Base-by-base conservation (phyloP, 2,888 invertebrate species). In the Sinodicranocentrus sp. region DNA sequence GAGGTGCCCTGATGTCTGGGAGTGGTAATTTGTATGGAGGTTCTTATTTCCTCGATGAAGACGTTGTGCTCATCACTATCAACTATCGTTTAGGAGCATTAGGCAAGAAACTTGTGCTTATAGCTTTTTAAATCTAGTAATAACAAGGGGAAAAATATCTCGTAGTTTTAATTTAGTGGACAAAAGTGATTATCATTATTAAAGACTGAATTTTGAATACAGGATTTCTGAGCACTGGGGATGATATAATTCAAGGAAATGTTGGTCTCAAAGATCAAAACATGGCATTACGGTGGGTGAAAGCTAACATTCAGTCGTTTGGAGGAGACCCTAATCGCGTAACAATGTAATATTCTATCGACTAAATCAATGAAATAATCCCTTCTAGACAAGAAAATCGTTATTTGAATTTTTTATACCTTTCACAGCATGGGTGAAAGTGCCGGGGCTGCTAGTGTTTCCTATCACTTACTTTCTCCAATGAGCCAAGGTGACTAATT, bases 191-290 rank as follows among this genome's bases (percentile, higher is more conserved):
- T 8, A 5, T 8, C 13, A 8, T 39, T 39, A 39, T 8, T 39
- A 39, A 39, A 39, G 39, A 39, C 39, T 8, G 15, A 23, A 57
- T 26, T 39, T 1, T 76, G 1, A 10, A n/a, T 44, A n/a, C 26
- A 85, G 88, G 88, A 25, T 88, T 88, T 72, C 73, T 88, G 10
- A 84, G 84, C 54, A 87, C 88, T 2, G 86, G 86, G 15, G 88
- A 87, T 82, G 75, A 73, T 13, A 67, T 77, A 0, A 73, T 88
- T 43, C 85, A 85, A 43, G 87, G 88, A 2, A 88, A 88, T 57
- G 57, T 68, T 17, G 88, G 88, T 1, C 2, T 21, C 21, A 57
- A 28, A 21, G 87, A 87, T 70, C 84, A 84, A 76, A 39, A 25
- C 3, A n/a, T 52, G 25, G 85, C 84, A 0, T 17, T 87, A 2